These are phyloP conservation scores for Pseudorhombus dupliciocellatus DNA, from an alignment of 2,113 vertebrate genomes.

Conservation along the genomic window DNA sequence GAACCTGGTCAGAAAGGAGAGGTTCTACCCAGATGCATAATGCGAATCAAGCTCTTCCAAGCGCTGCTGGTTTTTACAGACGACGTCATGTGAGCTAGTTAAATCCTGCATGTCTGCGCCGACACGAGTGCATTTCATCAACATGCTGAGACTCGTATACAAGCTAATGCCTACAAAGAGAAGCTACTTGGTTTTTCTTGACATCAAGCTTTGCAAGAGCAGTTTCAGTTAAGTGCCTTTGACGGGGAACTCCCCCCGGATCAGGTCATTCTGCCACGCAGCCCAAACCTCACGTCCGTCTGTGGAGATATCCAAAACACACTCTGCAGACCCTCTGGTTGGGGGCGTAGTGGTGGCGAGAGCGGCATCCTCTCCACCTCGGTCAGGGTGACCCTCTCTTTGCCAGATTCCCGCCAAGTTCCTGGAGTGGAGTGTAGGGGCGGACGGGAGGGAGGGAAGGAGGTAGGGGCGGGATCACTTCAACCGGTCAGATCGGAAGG, in stretches of 20 bases:
- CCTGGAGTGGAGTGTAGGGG: not conserved
- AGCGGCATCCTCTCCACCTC: slow-evolving; percentile 5
- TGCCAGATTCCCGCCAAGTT: slow-evolving; percentile 9
- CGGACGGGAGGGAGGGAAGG: too few relatives aligned
- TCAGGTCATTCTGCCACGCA: not conserved
- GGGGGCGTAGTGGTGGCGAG: not conserved
- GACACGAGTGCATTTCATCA: slow-evolving; percentile 47
- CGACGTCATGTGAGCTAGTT: slow-evolving; percentile 36
- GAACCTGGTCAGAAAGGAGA: slow-evolving; percentile 3
- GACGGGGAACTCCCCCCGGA: slow-evolving; percentile 29
- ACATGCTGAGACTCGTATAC: slow-evolving; percentile 62
- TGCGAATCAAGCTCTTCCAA: slow-evolving; percentile 12
- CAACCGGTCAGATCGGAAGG: slow-evolving; percentile 90
- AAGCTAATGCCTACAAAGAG: slow-evolving; percentile 62
- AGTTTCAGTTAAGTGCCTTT: slow-evolving; percentile 65
- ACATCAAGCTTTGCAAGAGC: slow-evolving; percentile 55
- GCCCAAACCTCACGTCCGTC: not conserved
- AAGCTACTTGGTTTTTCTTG: slow-evolving; percentile 42
- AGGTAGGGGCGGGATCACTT: slow-evolving; percentile 76
- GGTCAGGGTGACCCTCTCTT: not conserved
- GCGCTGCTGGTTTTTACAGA: slow-evolving; percentile 34
- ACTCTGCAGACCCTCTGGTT: not conserved
- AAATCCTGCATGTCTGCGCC: slow-evolving; percentile 26
- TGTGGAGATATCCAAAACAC: slow-evolving; percentile 11
- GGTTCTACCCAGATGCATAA: not conserved